These are phyloP conservation scores for Mesorhabditis sp. DNA, from an alignment of 2,888 invertebrate species.

Conservation along the genomic window DNA sequence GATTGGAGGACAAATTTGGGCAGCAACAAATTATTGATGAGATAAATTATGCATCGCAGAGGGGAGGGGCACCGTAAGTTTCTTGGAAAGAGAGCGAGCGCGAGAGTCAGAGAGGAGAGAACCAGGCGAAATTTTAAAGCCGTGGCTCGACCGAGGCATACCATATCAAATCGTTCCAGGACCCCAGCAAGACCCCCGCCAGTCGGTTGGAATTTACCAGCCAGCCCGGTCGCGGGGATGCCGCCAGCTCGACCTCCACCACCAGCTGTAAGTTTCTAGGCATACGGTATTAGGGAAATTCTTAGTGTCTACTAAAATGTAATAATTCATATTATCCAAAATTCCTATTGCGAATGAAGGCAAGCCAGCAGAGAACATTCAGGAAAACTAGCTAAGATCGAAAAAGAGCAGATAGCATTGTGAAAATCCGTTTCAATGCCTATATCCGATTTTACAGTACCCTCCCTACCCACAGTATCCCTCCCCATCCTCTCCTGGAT, in stretches of 20 bases:
- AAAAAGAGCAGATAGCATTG: too few relatives aligned
- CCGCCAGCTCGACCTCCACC: too few relatives aligned
- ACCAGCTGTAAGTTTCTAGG: too few relatives aligned
- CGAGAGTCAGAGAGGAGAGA: neutral
- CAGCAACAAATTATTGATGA: neutral
- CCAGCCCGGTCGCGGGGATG: too few relatives aligned
- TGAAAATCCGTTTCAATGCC: too few relatives aligned
- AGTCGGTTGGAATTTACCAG: neutral
- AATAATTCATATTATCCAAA: too few relatives aligned
- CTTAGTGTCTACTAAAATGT: too few relatives aligned
- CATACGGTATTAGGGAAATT: too few relatives aligned
- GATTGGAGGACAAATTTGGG: neutral
- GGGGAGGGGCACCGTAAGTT: neutral
- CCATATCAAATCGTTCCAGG: neutral
- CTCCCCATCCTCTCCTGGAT: slow-evolving; percentile 9
- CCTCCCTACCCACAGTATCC: slow-evolving; percentile 5
- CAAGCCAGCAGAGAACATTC: too few relatives aligned
- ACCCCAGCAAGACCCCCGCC: neutral
- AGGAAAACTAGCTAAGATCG: too few relatives aligned
- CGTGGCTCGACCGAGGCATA: neutral
- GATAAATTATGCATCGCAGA: neutral
- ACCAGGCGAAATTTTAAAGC: neutral
- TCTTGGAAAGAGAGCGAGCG: neutral
- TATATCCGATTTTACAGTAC: too few relatives aligned
- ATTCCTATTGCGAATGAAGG: too few relatives aligned